Conservation (phyloP, 2,888 invertebrate genomes). For the Pandemis corylana region DNA sequence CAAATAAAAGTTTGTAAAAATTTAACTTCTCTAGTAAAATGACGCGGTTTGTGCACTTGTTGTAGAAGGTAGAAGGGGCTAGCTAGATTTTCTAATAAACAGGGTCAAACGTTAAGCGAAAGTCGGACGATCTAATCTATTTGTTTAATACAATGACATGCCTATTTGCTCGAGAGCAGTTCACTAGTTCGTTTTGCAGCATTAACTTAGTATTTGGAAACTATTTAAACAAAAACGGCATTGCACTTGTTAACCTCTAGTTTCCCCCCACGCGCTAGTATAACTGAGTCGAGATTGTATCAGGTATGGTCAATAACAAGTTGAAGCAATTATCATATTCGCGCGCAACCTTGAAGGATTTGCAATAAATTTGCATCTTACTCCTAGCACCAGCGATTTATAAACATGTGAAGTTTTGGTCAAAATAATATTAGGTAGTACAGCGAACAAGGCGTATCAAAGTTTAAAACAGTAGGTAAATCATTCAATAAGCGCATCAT, state of each 20-base stretch:
- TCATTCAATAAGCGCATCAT: too few species aligned
- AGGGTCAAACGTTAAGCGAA: background rate
- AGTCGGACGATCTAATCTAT: background rate
- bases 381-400: conserved; percentile 44
- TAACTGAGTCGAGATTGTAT: conserved; percentile 41
- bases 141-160: background rate
- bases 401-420: background rate
- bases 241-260: conserved; percentile 20
- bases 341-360: conserved; percentile 67
- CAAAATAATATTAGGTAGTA: background rate
- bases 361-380: conserved; percentile 72
- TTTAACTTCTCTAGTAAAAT: too few species aligned
- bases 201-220: conserved; percentile 8
- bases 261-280: conserved; percentile 5
- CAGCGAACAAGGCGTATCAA: background rate
- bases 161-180: background rate
- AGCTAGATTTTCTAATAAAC: background rate
- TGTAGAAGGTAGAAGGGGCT: background rate
- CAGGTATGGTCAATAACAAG: conserved; percentile 55
- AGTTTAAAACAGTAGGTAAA: background rate
- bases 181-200: background rate
- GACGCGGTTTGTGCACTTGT: too few species aligned
- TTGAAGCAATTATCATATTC: conserved; percentile 64
- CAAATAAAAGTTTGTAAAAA: too few species aligned
- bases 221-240: conserved; percentile 5